Evolutionary conservation across 2,797 vertebrate genomes (phyloP).

Genomic region (Knipowitschia caucasica): DNA sequence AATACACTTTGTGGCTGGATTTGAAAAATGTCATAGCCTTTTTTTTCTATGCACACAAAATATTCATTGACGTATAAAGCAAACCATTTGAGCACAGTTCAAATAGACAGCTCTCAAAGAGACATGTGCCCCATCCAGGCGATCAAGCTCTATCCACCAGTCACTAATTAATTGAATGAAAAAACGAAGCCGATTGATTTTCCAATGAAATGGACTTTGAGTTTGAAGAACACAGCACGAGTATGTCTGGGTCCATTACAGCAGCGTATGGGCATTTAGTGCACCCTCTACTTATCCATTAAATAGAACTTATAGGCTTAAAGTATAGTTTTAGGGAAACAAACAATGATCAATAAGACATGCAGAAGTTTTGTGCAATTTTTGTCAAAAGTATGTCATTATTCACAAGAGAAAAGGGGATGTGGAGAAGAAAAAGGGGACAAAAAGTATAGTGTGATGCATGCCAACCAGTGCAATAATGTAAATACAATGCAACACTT

Average conservation of each 20-base stretch:
- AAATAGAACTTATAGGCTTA: background rate
- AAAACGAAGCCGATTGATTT: constrained; percentile 71
- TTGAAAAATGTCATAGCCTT: too few relatives aligned
- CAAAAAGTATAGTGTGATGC: too few relatives aligned
- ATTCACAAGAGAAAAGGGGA: too few relatives aligned
- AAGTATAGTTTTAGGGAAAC: background rate
- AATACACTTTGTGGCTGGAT: background rate
- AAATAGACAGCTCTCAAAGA: background rate
- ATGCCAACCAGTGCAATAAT: too few relatives aligned
- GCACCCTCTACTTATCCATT: background rate
- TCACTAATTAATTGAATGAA: constrained; percentile 74
- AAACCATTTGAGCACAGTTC: background rate
- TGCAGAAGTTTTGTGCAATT: too few relatives aligned
- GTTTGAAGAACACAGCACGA: constrained; percentile 59
- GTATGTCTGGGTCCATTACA: constrained; percentile 17
- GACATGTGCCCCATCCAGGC: constrained; percentile 1
- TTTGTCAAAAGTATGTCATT: too few relatives aligned
- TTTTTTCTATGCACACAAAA: too few relatives aligned
- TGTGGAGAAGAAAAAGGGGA: too few relatives aligned
- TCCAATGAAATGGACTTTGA: constrained; percentile 63
- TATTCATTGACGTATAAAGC: background rate
- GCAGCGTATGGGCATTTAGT: constrained; percentile 15
- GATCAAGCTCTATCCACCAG: constrained; percentile 44
- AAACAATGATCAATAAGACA: too few relatives aligned
- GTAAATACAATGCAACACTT: too few relatives aligned